These are phyloP conservation scores for Mesopsocus fuscifrons DNA, from an alignment of 2,888 invertebrate genomes.

Conservation along the genomic window DNA sequence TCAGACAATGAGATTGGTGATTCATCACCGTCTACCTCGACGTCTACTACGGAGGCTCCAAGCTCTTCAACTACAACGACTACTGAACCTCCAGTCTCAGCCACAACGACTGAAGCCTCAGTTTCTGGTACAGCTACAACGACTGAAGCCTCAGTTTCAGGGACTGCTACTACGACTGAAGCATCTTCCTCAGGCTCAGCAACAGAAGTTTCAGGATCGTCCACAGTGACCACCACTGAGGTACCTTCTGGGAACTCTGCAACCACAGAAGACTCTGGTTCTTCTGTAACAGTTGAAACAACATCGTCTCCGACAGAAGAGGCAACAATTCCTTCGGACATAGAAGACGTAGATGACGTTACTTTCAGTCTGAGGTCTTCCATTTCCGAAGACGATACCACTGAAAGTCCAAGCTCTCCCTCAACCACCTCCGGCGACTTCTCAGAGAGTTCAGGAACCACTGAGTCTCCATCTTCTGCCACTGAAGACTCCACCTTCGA, in stretches of 20 bases:
- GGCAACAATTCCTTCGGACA: not conserved
- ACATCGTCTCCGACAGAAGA: not conserved
- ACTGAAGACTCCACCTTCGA: no score
- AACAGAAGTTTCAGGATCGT: not conserved
- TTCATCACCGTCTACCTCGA: conserved; percentile 23
- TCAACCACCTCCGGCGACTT: not conserved
- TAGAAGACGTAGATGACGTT: not conserved
- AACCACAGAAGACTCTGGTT: not conserved
- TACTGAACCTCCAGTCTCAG: conserved; percentile 16
- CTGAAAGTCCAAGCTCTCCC: not conserved
- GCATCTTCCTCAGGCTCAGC: not conserved
- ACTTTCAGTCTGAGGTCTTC: not conserved
- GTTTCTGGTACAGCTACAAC: not conserved
- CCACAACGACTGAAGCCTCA: not conserved
- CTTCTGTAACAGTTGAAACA: not conserved
- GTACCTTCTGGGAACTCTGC: not conserved
- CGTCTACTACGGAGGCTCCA: conserved; percentile 25
- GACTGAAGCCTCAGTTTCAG: not conserved
- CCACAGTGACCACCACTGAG: not conserved
- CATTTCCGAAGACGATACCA: not conserved
- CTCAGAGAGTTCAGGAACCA: not conserved
- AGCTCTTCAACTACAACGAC: conserved; percentile 26
- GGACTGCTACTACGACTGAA: not conserved
- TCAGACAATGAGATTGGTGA: conserved; percentile 3
- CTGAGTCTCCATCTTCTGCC: not conserved